Percentiles rank a stretch among this genome's conserved stretches.
These are phyloP conservation scores for Coregonus suidteri DNA, from an alignment of 2,797 vertebrate genomes.

Conservation along the genomic window DNA sequence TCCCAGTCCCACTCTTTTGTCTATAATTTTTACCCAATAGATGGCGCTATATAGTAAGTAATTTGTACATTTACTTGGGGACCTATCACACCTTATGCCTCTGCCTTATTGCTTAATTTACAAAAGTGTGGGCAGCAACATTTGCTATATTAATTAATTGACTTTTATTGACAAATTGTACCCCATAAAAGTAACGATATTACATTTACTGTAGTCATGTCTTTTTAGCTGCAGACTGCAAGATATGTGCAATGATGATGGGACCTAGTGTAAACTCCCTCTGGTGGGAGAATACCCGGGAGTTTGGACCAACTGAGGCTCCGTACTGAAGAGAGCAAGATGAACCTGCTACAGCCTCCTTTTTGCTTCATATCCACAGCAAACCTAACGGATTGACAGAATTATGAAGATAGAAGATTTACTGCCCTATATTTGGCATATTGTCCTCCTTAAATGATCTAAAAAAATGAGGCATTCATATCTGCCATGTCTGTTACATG, in stretches of 20 bases:
- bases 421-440: constrained; percentile 10
- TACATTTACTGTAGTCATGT: background rate
- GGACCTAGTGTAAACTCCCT: constrained; percentile 8
- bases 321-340: constrained; percentile 72
- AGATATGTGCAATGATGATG: background rate
- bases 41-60: constrained; percentile 11
- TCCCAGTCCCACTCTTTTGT: background rate
- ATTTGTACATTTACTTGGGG: background rate
- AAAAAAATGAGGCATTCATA: constrained; percentile 36
- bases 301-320: constrained; percentile 60
- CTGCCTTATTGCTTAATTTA: background rate
- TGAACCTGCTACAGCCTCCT: constrained; percentile 65
- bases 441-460: constrained; percentile 14
- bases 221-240: too few relatives aligned
- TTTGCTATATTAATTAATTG: constrained; percentile 7
- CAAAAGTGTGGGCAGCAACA: background rate
- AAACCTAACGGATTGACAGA: constrained; percentile 55
- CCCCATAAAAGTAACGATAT: background rate
- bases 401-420: constrained; percentile 32
- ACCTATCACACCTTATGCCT: background rate
- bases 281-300: constrained; percentile 16
- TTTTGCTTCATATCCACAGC: constrained; percentile 53
- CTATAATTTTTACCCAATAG: constrained; percentile 15
- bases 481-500: constrained; percentile 16
- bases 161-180: background rate